Evolutionary conservation across 2,888 invertebrate species (phyloP), one percentile per base, ranked within the genome.

Genomic region (Acrocyrtus sp.): DNA sequence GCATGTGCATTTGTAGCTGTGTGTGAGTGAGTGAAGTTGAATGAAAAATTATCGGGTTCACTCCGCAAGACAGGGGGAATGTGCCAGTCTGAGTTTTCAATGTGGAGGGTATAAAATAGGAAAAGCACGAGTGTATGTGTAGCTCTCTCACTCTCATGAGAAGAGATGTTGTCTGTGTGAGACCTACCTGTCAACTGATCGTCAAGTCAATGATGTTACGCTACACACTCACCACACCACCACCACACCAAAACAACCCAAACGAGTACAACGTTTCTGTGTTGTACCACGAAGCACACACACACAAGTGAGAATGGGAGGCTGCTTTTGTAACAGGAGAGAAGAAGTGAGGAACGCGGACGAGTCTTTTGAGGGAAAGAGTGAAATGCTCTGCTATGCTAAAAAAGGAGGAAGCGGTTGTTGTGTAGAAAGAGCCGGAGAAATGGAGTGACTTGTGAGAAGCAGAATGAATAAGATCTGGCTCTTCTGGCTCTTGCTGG

Each of bases 131-230:
- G n/a, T n/a, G 56, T 60, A 65, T 72, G 72, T 69, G 66, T 62
- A 62, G 77, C 62, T 69, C 74, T 72, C 54, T 39, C 45, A n/a
- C n/a, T n/a, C n/a, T n/a, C n/a, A n/a, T n/a, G n/a, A 51, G 61
- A 61, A 53, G 73, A 73, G 72, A 72, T 76, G 77, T 77, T 75
- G 69, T 74, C 80, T 70, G 77, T 74, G 70, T 78, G 79, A 81
- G 75, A 74, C 70, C 79, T 80, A 79, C 79, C 81, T 81, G 81
- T 80, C 81, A 80, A 81, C 81, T 81, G 78, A 78, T 81, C 80
- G 78, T 81, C 81, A 81, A 79, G 73, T 79, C 76, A 69, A 68
- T 68, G 68, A 63, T 68, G 74, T 74, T 63, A 67, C 74, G 57
- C 65, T 62, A 62, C 61, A 57, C 56, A 70, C 63, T 22, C 51